phyloP scores from a whole-genome alignment of 2,113 vertebrate species.

The Elanoides forficatus region DNA sequence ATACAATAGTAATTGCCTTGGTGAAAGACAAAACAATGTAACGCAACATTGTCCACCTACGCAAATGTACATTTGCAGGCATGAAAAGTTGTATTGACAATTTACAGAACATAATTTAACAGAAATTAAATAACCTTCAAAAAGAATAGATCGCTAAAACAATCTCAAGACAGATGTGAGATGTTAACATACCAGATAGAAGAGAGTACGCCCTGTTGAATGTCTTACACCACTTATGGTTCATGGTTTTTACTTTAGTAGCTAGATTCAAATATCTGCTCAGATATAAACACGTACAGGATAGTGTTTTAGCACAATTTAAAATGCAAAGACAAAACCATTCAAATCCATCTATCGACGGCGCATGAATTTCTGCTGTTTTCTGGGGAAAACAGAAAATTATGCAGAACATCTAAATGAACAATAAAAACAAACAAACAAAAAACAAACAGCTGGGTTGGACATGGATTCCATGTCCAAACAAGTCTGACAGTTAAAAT shows the following conservation, averaged over 20 bases:
- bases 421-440: background rate
- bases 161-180: background rate
- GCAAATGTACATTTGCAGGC: background rate
- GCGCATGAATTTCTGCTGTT: background rate
- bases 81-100: background rate
- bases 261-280: background rate
- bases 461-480: background rate
- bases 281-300: background rate
- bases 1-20: background rate
- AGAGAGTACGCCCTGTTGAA: background rate
- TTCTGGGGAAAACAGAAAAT: background rate
- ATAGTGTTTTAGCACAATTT: background rate
- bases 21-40: background rate
- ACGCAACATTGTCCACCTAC: background rate
- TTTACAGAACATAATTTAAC: background rate
- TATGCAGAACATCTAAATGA: background rate
- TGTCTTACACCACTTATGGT: background rate
- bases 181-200: background rate
- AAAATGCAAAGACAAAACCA: background rate
- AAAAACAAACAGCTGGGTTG: background rate
- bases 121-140: background rate
- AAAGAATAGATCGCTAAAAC: background rate
- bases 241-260: background rate
- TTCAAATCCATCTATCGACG: background rate
- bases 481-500: background rate